phyloP scores from a whole-genome alignment of 92 coral and sea anemone species.

The Umimayanthus chanpuru region DNA sequence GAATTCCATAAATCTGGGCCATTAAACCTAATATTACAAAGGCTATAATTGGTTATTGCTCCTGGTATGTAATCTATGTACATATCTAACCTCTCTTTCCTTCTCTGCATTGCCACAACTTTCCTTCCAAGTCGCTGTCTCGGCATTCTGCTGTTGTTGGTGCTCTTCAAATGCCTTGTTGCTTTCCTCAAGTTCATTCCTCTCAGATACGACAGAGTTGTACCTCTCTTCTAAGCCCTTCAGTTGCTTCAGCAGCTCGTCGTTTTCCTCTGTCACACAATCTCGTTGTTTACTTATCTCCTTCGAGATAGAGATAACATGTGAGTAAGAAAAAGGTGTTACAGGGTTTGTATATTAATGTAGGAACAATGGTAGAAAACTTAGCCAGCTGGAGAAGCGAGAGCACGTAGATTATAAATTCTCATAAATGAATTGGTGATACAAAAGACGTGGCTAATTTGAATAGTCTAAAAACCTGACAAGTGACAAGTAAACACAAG shows the following conservation, averaged over 20 bases:
- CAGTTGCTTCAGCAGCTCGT: background rate
- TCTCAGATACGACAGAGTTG: background rate
- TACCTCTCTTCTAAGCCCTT: conserved; percentile 16
- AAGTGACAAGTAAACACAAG: background rate
- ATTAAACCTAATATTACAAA: too few species aligned
- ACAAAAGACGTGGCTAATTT: background rate
- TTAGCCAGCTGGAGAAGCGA: background rate
- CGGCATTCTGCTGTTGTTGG: conserved; percentile 19
- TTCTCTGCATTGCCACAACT: conserved; percentile 42
- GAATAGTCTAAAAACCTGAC: background rate
- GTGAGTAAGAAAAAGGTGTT: background rate
- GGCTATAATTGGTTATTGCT: too few species aligned
- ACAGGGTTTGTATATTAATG: background rate
- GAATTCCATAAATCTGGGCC: too few species aligned
- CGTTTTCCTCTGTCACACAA: conserved; percentile 21
- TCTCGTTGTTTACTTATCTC: conserved; percentile 24
- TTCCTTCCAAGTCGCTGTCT: conserved; percentile 48
- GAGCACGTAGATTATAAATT: background rate
- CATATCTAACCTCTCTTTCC: conserved; percentile 55
- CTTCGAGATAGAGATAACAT: background rate
- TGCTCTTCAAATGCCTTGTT: background rate
- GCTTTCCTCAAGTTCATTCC: conserved; percentile 5
- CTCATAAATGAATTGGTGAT: background rate
- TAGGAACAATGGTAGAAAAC: background rate
- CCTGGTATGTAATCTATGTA: too few species aligned